Conservation (phyloP, 2,888 invertebrate species). For the Opisthograptis luteolata region DNA sequence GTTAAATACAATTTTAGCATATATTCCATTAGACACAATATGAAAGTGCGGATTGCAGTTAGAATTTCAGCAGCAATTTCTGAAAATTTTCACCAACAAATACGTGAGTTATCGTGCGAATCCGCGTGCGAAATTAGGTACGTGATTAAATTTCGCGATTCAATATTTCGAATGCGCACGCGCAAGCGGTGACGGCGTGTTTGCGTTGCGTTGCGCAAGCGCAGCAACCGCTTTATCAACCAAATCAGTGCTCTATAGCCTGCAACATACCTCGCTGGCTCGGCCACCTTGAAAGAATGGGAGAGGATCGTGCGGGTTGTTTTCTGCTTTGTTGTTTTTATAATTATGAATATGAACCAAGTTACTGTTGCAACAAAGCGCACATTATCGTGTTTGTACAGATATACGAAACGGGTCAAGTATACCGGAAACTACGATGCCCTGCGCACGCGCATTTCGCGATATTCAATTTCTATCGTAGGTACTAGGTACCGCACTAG, state of each 20-base stretch:
- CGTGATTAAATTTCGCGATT: constrained; percentile 66
- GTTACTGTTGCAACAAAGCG: constrained; percentile 41
- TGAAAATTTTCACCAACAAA: constrained; percentile 43
- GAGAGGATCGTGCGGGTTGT: constrained; percentile 60
- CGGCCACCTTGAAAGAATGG: too few species aligned
- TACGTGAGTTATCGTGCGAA: constrained; percentile 58
- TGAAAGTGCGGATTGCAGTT: constrained; percentile 12
- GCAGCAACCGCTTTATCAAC: constrained; percentile 58
- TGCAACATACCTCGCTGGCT: constrained; percentile 54
- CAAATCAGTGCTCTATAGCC: too few species aligned
- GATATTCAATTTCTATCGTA: constrained; percentile 69
- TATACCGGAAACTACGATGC: constrained; percentile 72
- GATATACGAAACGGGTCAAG: constrained; percentile 74
- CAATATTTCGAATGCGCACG: constrained; percentile 52
- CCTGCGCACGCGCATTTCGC: constrained; percentile 61
- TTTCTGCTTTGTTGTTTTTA: too few species aligned
- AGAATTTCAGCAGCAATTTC: constrained; percentile 17
- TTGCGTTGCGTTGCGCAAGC: constrained; percentile 42
- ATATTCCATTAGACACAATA: too few species aligned
- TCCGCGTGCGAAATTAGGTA: constrained; percentile 53
- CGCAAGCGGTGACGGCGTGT: constrained; percentile 43
- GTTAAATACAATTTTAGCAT: too few species aligned
- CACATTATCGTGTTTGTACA: constrained; percentile 43
- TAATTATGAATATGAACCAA: too few species aligned
- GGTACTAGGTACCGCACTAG: constrained; percentile 30